phyloP scores from a whole-genome alignment of 2,113 vertebrate species.

The Corydoras sp. region DNA sequence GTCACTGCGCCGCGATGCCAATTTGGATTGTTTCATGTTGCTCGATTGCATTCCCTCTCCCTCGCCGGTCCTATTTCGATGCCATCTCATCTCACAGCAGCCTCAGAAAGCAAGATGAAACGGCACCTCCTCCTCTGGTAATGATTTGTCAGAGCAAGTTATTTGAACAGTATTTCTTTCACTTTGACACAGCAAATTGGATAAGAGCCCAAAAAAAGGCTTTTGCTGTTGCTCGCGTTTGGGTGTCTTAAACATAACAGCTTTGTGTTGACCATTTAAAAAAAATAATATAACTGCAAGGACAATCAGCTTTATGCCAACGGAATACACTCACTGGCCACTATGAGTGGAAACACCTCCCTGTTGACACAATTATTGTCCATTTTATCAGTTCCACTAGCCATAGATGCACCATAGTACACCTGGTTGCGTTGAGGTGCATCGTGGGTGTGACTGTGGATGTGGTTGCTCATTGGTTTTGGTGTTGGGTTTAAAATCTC shows the following conservation, averaged over 20 bases:
- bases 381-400: too few species aligned
- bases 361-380: too few species aligned
- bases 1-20: slow-evolving; percentile 34
- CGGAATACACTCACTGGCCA: too few species aligned
- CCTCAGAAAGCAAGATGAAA: slow-evolving; percentile 27
- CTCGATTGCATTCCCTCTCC: slow-evolving; percentile 29
- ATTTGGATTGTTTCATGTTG: slow-evolving; percentile 37
- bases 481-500: too few species aligned
- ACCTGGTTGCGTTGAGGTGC: too few species aligned
- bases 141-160: slow-evolving; percentile 33
- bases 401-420: too few species aligned
- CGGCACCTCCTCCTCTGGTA: slow-evolving; percentile 29
- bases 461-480: too few species aligned
- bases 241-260: background rate
- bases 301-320: too few species aligned
- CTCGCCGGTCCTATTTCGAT: slow-evolving; percentile 20
- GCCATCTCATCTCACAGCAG: slow-evolving; percentile 15
- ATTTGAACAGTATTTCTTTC: slow-evolving; percentile 21
- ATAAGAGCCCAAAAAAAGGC: slow-evolving; percentile 32
- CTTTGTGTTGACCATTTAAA: too few species aligned
- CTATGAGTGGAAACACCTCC: too few species aligned
- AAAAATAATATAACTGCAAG: too few species aligned
- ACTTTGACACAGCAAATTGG: slow-evolving; percentile 29
- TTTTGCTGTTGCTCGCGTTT: slow-evolving; percentile 2
- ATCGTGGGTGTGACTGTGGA: too few species aligned